Evolutionary conservation across 2,113 vertebrate genomes (phyloP).

Genomic region (Cebus imitator): DNA sequence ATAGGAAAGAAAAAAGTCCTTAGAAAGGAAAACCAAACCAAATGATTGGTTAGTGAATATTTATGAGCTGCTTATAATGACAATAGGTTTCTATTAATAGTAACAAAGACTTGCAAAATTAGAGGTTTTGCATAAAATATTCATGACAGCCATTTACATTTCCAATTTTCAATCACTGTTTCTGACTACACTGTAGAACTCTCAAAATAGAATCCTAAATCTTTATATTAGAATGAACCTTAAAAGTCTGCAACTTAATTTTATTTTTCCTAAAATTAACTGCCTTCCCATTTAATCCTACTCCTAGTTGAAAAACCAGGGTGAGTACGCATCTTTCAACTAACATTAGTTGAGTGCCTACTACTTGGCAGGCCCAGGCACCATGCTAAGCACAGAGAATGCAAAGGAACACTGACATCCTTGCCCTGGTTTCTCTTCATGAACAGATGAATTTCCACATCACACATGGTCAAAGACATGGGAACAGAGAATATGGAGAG

Average conservation of each 20-base stretch:
- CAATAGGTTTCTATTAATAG: constrained; percentile 41
- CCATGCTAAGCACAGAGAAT: not conserved
- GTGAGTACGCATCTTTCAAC: not conserved
- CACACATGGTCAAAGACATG: not conserved
- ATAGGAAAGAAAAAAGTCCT: not conserved
- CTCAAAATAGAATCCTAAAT: constrained; percentile 3
- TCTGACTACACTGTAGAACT: not conserved
- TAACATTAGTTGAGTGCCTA: not conserved
- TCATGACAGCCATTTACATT: constrained; percentile 44
- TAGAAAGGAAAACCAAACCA: constrained; percentile 38
- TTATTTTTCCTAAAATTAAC: not conserved
- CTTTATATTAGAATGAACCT: not conserved
- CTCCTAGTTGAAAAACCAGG: not conserved
- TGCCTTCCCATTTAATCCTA: not conserved
- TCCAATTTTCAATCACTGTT: constrained; percentile 45
- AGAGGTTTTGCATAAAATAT: constrained; percentile 56
- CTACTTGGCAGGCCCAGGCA: not conserved
- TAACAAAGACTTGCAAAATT: constrained; percentile 28
- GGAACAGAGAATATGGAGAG: not conserved
- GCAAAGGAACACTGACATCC: no score
- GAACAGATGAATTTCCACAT: not conserved
- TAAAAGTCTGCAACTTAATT: not conserved
- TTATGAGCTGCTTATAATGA: constrained; percentile 26
- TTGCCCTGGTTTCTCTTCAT: not conserved
- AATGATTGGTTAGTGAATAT: constrained; percentile 24